Evolutionary conservation across 2,113 vertebrate species (phyloP).

Genomic region (Chinchilla lanigera): DNA sequence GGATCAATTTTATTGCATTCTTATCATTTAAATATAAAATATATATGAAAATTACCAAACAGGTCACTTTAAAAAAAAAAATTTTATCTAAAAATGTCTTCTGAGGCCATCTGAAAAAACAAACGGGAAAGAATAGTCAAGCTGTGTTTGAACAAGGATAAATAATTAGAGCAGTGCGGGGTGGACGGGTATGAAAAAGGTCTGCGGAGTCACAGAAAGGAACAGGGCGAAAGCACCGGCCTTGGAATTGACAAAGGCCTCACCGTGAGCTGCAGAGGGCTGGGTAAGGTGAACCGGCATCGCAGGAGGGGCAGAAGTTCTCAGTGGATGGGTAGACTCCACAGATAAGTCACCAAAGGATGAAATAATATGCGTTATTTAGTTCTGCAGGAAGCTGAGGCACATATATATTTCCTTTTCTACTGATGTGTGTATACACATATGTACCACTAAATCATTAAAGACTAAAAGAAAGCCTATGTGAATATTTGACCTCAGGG

Average conservation of each 20-base stretch:
- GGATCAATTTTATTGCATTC: neutral
- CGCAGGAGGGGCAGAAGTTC: neutral
- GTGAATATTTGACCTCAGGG: neutral
- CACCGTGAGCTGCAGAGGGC: neutral
- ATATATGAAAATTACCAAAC: neutral
- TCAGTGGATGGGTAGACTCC: neutral
- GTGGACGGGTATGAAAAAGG: neutral
- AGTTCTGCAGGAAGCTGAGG: neutral
- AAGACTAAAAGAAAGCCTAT: neutral
- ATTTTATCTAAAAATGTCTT: constrained; percentile 23
- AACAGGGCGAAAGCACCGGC: neutral
- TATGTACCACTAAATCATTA: neutral
- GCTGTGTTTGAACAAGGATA: neutral
- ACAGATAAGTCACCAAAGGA: neutral
- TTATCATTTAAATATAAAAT: constrained; percentile 14
- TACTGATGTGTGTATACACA: too few relatives aligned
- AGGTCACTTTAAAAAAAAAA: neutral
- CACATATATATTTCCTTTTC: too few relatives aligned
- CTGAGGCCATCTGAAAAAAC: constrained; percentile 6
- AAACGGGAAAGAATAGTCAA: neutral
- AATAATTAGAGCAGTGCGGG: neutral
- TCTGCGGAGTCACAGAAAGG: neutral
- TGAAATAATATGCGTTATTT: neutral
- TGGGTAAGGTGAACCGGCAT: neutral
- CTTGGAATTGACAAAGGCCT: neutral